Base-by-base conservation (phyloP, 2,113 vertebrate genomes). In the Puffinus mauretanicus region DNA sequence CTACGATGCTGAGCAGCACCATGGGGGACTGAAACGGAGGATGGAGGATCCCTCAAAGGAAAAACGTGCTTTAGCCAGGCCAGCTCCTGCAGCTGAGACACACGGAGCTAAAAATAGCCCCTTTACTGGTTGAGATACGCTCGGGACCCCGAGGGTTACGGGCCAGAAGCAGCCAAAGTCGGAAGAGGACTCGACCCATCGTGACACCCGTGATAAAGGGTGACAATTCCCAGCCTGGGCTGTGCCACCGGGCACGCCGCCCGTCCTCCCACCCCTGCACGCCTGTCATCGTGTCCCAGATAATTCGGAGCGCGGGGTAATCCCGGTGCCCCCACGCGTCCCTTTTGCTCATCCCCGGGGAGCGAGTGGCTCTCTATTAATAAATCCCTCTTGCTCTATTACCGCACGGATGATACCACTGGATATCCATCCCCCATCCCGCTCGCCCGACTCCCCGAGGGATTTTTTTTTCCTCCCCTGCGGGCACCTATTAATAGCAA, bases 81-180 rank as follows among this genome's bases (percentile, higher is more conserved):
- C 72, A 29, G 76, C 40, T 21, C 9, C 2, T 22, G 54, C 78
- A 16, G 86, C 82, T 3, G 61, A 82, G 61, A 30, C 10, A n/a
- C n/a, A 8, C 21, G 0, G 3, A 29, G 84, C 90, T 91, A 84
- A 78, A 90, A 94, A 90, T 73, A 87, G 2, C 9, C 64, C 11
- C 5, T 54, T n/a, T 21, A 49, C 81, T 5, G 25, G 60, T 4
- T 0, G 8, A 51, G 90, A 7, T n/a, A 1, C 2, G 1, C 62
- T 32, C 0, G 8, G 71, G 55, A 21, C 27, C 21, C 30, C 0
- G 24, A 36, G 36, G 49, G 30, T 13, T 4, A 6, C 0, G 1
- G 69, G 19, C 76, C 67, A 22, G 42, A 2, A 14, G 62, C 81
- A 15, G 70, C 77, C 2, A 2, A 24, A 69, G 36, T 3, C 3